Evolutionary conservation across 2,888 invertebrate species (phyloP).

Genomic region (Anthrax anthrax): DNA sequence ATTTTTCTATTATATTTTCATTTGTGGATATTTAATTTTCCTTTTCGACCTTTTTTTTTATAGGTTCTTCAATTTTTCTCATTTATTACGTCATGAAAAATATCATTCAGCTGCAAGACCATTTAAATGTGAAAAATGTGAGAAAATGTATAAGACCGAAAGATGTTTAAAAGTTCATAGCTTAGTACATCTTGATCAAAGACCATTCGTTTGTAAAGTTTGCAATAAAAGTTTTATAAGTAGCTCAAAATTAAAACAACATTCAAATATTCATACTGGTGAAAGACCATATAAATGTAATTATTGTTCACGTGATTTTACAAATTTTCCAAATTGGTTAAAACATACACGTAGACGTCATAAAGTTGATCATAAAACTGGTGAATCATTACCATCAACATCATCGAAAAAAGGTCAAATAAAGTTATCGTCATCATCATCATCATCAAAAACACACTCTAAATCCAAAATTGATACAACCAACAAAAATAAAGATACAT

Average conservation of each 20-base stretch:
- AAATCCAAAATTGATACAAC: slow-evolving; percentile 16
- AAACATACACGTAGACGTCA: slow-evolving; percentile 44
- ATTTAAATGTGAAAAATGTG: slow-evolving; percentile 33
- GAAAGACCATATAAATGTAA: slow-evolving; percentile 43
- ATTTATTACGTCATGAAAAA: slow-evolving; percentile 32
- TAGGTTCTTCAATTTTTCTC: slow-evolving; percentile 32
- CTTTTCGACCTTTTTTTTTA: slow-evolving; percentile 2
- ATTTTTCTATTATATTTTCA: background rate
- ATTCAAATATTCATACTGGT: slow-evolving; percentile 43
- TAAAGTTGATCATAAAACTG: slow-evolving; percentile 36
- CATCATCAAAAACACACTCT: slow-evolving; percentile 12
- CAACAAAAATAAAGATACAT: slow-evolving; percentile 3
- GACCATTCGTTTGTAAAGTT: slow-evolving; percentile 40
- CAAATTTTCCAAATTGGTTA: slow-evolving; percentile 45
- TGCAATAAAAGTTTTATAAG: slow-evolving; percentile 44
- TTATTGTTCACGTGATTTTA: slow-evolving; percentile 43
- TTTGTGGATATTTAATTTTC: no score
- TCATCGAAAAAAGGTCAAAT: slow-evolving; percentile 23
- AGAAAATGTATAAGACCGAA: slow-evolving; percentile 40
- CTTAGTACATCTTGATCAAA: slow-evolving; percentile 38
- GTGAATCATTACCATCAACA: slow-evolving; percentile 30
- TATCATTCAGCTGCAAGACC: slow-evolving; percentile 32
- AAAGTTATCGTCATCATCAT: slow-evolving; percentile 16
- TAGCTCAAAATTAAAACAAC: slow-evolving; percentile 43
- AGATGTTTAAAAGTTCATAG: slow-evolving; percentile 42